phyloP scores from a whole-genome alignment of 2,113 vertebrate genomes.

The Actinemys pallida region DNA sequence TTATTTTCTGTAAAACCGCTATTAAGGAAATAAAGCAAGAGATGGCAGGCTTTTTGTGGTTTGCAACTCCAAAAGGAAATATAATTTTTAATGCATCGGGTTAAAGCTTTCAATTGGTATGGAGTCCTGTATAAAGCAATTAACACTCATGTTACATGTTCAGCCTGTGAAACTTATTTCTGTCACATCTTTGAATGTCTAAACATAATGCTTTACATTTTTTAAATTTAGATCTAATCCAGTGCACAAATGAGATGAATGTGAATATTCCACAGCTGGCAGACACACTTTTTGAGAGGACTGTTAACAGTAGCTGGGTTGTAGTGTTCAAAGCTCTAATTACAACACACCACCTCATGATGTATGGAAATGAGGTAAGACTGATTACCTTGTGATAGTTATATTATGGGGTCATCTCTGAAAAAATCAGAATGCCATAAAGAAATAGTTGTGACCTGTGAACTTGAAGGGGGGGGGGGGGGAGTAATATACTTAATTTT shows the following conservation, averaged over 20 bases:
- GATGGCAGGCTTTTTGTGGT: not conserved
- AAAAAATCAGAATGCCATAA: not conserved
- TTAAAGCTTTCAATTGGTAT: not conserved
- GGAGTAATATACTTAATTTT: not conserved
- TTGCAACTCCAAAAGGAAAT: not conserved
- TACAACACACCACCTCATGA: conserved; percentile 97
- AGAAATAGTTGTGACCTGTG: not conserved
- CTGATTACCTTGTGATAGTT: not conserved
- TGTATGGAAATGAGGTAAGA: conserved; percentile 96
- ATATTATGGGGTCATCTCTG: not conserved
- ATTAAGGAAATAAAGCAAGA: not conserved
- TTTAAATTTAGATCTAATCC: conserved; percentile 88
- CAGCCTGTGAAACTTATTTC: not conserved
- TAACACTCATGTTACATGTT: not conserved
- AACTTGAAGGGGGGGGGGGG: not conserved
- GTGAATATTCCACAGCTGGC: conserved; percentile 93
- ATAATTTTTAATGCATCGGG: not conserved
- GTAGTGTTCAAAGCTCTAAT: conserved; percentile 98
- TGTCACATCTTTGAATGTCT: not conserved
- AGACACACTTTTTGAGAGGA: conserved; percentile 90
- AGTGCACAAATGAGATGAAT: conserved; percentile 95
- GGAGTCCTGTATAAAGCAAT: not conserved
- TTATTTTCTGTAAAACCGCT: not conserved
- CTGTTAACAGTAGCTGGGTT: conserved; percentile 94
- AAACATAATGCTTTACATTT: conserved; percentile 29